Evolutionary conservation across 2,888 invertebrate species (phyloP).

Genomic region (Caradrina kadenii): DNA sequence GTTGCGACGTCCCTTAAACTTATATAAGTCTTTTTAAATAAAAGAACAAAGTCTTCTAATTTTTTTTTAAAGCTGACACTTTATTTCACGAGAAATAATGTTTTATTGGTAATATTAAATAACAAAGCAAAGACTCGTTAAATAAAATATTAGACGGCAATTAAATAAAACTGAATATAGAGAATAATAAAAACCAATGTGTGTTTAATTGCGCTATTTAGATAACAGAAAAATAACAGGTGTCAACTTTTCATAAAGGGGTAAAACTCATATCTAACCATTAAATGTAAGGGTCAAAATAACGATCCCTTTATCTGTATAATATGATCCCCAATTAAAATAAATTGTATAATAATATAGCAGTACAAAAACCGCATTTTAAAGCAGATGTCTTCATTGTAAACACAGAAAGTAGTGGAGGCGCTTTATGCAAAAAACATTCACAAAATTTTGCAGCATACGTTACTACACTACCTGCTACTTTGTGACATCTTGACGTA

Average conservation of each 20-base stretch:
- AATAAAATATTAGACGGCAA: neutral
- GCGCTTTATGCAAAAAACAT: slow-evolving; percentile 81
- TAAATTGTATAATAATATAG: slow-evolving; percentile 55
- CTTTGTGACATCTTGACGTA: slow-evolving; percentile 88
- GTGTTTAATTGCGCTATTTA: slow-evolving; percentile 25
- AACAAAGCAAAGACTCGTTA: neutral
- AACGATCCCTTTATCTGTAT: slow-evolving; percentile 36
- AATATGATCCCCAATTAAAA: slow-evolving; percentile 59
- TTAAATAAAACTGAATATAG: slow-evolving; percentile 20
- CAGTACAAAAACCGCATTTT: slow-evolving; percentile 55
- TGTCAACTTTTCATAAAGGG: slow-evolving; percentile 31
- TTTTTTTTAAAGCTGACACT: neutral
- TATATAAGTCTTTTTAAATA: neutral
- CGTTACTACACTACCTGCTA: slow-evolving; percentile 88
- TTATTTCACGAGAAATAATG: too few relatives aligned
- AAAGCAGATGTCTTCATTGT: slow-evolving; percentile 81
- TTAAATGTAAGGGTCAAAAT: slow-evolving; percentile 46
- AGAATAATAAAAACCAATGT: slow-evolving; percentile 6
- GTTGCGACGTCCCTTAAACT: neutral
- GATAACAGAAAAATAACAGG: slow-evolving; percentile 49
- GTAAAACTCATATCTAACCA: slow-evolving; percentile 33
- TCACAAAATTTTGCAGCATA: slow-evolving; percentile 84
- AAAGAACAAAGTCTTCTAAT: neutral
- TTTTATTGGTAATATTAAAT: neutral
- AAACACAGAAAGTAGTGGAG: slow-evolving; percentile 75